These are phyloP conservation scores for Takifugu bimaculatus DNA, from an alignment of 2,113 vertebrate genomes.

Conservation along the genomic window DNA sequence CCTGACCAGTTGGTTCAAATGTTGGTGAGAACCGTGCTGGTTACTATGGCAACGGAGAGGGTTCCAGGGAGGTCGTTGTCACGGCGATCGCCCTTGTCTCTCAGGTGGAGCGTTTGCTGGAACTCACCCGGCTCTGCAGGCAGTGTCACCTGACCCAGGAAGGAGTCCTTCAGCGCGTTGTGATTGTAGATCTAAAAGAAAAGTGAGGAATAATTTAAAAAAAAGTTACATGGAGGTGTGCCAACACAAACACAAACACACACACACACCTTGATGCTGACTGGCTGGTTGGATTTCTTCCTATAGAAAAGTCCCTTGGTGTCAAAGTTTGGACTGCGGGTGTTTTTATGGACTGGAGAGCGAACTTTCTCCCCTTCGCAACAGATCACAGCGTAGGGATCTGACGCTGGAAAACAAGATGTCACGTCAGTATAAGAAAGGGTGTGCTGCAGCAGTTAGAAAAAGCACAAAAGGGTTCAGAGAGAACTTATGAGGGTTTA, in stretches of 20 bases:
- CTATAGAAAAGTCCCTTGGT: constrained; percentile 91
- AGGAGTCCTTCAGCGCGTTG: constrained; percentile 89
- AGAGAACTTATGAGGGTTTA: too few species aligned
- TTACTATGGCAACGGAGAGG: constrained; percentile 81
- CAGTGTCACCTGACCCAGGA: constrained; percentile 90
- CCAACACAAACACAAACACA: constrained; percentile 3
- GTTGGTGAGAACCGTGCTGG: constrained; percentile 81
- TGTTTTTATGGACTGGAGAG: constrained; percentile 82
- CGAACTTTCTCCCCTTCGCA: constrained; percentile 86
- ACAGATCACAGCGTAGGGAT: constrained; percentile 89
- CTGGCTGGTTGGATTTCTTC: constrained; percentile 84
- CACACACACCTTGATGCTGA: constrained; percentile 82
- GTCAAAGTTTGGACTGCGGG: constrained; percentile 81
- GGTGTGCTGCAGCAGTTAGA: too few species aligned
- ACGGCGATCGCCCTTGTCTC: constrained; percentile 82
- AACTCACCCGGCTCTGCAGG: constrained; percentile 80
- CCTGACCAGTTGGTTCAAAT: constrained; percentile 67
- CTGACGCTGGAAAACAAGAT: constrained; percentile 9
- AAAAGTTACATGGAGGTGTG: too few species aligned
- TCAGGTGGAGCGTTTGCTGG: constrained; percentile 86
- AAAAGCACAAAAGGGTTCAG: too few species aligned
- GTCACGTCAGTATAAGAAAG: too few species aligned
- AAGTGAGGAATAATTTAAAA: too few species aligned
- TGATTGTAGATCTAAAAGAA: constrained; percentile 76
- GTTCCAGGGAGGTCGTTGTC: constrained; percentile 85